Evolutionary conservation across 92 coral and sea anemone genomes (phyloP).

Genomic region (Palythoa heliodiscus): DNA sequence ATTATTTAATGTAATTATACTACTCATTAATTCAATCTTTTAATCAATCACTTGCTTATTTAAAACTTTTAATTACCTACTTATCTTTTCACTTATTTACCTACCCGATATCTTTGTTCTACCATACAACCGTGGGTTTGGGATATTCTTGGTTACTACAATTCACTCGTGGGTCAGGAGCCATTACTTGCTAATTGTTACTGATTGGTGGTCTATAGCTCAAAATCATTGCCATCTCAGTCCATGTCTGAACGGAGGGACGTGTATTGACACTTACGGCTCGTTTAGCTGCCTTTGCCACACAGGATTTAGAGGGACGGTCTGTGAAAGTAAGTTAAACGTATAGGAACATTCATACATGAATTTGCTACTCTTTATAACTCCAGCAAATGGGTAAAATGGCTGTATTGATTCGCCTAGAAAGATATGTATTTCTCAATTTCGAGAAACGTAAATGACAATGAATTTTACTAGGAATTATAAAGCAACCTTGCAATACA

Average conservation of each 20-base stretch:
- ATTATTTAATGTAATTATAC: too few species aligned
- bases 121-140: not conserved
- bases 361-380: too few species aligned
- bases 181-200: not conserved
- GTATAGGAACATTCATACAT: not conserved
- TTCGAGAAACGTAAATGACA: too few species aligned
- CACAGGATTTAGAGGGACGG: constrained; percentile 87
- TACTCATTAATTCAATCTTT: too few species aligned
- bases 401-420: too few species aligned
- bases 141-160: not conserved
- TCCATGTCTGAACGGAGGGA: constrained; percentile 96
- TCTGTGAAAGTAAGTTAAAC: constrained; percentile 83
- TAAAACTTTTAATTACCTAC: too few species aligned
- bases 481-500: not conserved
- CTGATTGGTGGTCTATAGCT: constrained; percentile 46
- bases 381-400: too few species aligned
- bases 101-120: not conserved
- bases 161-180: not conserved
- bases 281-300: constrained; percentile 76
- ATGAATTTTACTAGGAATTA: not conserved
- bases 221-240: constrained; percentile 91
- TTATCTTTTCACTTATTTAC: too few species aligned
- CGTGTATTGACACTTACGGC: constrained; percentile 79
- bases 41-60: too few species aligned
- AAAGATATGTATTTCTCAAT: too few species aligned